Evolutionary conservation across 2,113 vertebrate species (phyloP).

Genomic region (Coregonus clupeaformis): DNA sequence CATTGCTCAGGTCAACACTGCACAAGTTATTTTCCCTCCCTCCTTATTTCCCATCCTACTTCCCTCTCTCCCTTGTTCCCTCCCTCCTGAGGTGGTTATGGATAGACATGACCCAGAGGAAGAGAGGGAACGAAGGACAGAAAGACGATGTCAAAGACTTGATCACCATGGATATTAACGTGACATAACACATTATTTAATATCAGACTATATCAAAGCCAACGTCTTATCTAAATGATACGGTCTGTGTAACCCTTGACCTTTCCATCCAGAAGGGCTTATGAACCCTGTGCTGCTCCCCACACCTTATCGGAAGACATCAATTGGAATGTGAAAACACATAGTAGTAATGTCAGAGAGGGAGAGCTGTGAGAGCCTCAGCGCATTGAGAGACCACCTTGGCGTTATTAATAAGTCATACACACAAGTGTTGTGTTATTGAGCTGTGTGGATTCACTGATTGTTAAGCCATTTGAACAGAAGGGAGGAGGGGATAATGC

Average conservation of each 20-base stretch:
- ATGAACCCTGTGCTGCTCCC: slow-evolving; percentile 51
- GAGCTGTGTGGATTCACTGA: slow-evolving; percentile 31
- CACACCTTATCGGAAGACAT: slow-evolving; percentile 43
- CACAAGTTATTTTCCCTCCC: background rate
- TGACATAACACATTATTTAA: slow-evolving; percentile 39
- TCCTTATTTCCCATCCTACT: too few relatives aligned
- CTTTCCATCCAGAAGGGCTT: slow-evolving; percentile 19
- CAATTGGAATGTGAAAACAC: slow-evolving; percentile 31
- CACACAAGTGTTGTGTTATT: slow-evolving; percentile 33
- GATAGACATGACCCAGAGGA: background rate
- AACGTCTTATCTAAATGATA: too few relatives aligned
- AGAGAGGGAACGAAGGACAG: slow-evolving; percentile 19
- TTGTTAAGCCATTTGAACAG: slow-evolving; percentile 20
- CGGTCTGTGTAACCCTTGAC: background rate
- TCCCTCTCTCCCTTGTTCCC: too few relatives aligned
- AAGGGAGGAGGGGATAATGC: background rate
- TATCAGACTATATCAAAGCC: too few relatives aligned
- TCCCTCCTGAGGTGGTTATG: too few relatives aligned
- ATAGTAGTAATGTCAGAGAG: slow-evolving; percentile 43
- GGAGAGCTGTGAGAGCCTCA: background rate
- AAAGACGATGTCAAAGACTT: slow-evolving; percentile 7
- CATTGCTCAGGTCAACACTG: background rate
- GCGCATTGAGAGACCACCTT: slow-evolving; percentile 1
- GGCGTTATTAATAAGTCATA: slow-evolving; percentile 48
- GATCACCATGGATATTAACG: slow-evolving; percentile 45